Evolutionary conservation across 1,140 invertebrate genomes (phyloP).

Genomic region (Pogonomyrmex barbatus): DNA sequence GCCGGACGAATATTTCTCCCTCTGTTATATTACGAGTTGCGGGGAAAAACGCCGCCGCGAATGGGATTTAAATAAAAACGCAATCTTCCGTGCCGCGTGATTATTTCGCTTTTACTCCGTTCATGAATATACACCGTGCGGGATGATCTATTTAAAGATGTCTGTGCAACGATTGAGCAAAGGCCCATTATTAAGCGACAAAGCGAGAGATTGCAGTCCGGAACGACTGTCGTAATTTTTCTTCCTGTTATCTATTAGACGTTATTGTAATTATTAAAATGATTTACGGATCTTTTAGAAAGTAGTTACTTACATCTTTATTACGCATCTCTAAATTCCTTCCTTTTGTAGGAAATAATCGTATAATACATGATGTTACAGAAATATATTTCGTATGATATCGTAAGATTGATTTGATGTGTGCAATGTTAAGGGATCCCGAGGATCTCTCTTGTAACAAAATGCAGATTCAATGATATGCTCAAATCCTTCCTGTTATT

Average conservation of each 20-base stretch:
- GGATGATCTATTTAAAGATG: constrained; percentile 20
- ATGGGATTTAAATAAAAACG: constrained; percentile 62
- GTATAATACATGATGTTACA: background rate
- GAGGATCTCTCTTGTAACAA: background rate
- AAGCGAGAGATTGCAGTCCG: background rate
- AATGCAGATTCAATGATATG: background rate
- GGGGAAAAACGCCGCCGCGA: constrained; percentile 39
- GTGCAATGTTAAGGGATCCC: background rate
- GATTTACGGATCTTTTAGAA: background rate
- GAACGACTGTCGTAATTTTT: background rate
- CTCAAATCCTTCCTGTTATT: constrained; percentile 5
- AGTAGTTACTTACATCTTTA: background rate
- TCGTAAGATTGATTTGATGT: background rate
- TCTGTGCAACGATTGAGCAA: background rate
- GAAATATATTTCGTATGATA: background rate
- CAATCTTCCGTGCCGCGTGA: constrained; percentile 49
- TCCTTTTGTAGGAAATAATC: background rate
- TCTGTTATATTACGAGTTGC: constrained; percentile 39
- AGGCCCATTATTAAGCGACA: background rate
- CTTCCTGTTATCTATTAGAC: background rate
- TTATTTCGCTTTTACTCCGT: constrained; percentile 51
- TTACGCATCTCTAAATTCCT: background rate
- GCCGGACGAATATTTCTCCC: constrained; percentile 34
- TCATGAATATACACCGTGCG: background rate
- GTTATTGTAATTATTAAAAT: constrained; percentile 6